Conservation (phyloP, 2,888 invertebrate species). For the Dendrolimus pini region DNA sequence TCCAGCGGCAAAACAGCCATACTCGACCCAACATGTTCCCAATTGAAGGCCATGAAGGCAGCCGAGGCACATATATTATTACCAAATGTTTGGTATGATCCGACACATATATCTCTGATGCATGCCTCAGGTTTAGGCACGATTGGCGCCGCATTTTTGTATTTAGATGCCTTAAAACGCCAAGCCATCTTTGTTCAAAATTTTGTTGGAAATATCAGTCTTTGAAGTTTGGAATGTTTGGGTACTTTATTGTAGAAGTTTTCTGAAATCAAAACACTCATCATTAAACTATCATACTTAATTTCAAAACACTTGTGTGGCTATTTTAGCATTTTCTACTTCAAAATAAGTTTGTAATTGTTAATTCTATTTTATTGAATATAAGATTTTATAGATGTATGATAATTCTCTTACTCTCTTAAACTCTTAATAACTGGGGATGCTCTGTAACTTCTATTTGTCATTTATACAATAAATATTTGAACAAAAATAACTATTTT, state of each 20-base stretch:
- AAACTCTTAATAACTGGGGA: no score
- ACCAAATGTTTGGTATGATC: constrained; percentile 95
- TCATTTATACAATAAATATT: no score
- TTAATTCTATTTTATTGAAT: neutral
- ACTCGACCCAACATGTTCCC: constrained; percentile 94
- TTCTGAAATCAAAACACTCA: neutral
- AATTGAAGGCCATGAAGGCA: constrained; percentile 96
- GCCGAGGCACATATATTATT: constrained; percentile 96
- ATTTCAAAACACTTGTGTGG: constrained; percentile 5
- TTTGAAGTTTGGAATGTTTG: constrained; percentile 64
- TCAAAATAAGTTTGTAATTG: constrained; percentile 13
- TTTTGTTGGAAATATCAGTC: constrained; percentile 50
- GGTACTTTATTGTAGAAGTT: neutral
- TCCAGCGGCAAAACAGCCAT: constrained; percentile 92
- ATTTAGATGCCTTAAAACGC: constrained; percentile 98
- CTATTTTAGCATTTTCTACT: constrained; percentile 19
- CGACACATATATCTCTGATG: constrained; percentile 92
- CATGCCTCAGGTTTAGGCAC: constrained; percentile 96
- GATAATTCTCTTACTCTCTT: no score
- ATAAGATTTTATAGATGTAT: neutral
- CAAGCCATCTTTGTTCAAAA: constrained; percentile 84
- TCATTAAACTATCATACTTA: constrained; percentile 13
- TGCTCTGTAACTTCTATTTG: no score
- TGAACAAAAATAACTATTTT: constrained; percentile 2
- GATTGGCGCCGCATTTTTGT: constrained; percentile 98